phyloP scores from a whole-genome alignment of 2,113 vertebrate species.

The Saccopteryx bilineata region DNA sequence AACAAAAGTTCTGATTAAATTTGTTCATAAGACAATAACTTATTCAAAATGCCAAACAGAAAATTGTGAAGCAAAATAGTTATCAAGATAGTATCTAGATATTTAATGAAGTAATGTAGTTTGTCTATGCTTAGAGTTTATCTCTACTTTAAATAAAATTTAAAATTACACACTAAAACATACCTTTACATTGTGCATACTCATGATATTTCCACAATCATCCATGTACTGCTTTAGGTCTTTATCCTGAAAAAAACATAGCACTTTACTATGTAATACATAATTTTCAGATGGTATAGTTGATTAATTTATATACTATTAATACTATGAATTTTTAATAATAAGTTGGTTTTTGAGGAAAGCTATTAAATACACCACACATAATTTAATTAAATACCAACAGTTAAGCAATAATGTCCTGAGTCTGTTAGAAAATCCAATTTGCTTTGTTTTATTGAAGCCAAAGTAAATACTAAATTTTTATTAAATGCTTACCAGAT shows the following conservation, averaged over 20 bases:
- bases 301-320: background rate
- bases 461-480: constrained; percentile 44
- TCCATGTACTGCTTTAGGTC: constrained; percentile 99
- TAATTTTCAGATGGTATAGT: background rate
- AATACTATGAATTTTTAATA: constrained; percentile 23
- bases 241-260: constrained; percentile 93
- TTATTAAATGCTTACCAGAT: constrained; percentile 92
- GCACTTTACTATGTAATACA: background rate
- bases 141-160: constrained; percentile 19
- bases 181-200: constrained; percentile 99
- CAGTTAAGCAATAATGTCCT: constrained; percentile 43
- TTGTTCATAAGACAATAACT: background rate
- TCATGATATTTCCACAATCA: constrained; percentile 99
- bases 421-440: constrained; percentile 8
- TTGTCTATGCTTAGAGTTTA: background rate
- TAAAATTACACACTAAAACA: constrained; percentile 39
- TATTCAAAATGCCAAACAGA: constrained; percentile 1
- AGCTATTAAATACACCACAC: background rate
- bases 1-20: background rate
- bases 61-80: constrained; percentile 11
- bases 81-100: background rate
- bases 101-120: background rate
- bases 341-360: constrained; percentile 38
- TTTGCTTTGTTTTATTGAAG: constrained; percentile 46
- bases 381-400: constrained; percentile 45